Percentiles rank a stretch among this genome's conserved stretches.
Evolutionary conservation across 2,113 vertebrate species (phyloP).

Genomic region (Alouatta palliata): DNA sequence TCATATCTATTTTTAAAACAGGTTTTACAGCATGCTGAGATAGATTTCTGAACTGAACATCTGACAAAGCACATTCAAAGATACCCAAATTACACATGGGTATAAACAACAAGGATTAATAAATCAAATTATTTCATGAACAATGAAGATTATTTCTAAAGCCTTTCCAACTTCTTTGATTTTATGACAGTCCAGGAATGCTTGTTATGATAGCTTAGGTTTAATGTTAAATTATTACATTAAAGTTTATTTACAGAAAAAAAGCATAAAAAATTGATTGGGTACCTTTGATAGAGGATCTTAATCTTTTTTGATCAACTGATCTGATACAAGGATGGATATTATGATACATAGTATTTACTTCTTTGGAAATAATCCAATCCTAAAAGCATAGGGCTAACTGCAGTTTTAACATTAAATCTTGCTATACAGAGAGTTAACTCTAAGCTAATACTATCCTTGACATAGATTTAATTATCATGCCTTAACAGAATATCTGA

Average conservation of each 20-base stretch:
- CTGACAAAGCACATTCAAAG: slow-evolving; percentile 16
- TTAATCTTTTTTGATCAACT: neutral
- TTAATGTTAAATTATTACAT: neutral
- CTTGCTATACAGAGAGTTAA: neutral
- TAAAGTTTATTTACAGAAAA: neutral
- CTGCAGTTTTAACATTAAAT: neutral
- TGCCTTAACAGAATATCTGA: neutral
- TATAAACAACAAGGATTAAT: neutral
- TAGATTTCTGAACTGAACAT: slow-evolving; percentile 42
- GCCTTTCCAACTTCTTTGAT: slow-evolving; percentile 18
- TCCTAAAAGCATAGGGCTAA: neutral
- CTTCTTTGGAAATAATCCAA: neutral
- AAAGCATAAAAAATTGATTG: neutral
- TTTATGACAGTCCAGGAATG: neutral
- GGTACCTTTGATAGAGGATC: neutral
- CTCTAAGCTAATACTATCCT: neutral
- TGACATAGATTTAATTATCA: neutral
- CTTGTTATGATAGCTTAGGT: neutral
- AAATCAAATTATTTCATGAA: slow-evolving; percentile 8
- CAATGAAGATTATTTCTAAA: slow-evolving; percentile 43
- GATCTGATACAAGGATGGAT: neutral
- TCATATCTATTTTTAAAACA: slow-evolving; percentile 73
- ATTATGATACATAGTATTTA: neutral
- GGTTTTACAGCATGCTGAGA: slow-evolving; percentile 56
- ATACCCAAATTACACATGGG: slow-evolving; percentile 34